These are phyloP conservation scores for Tetrapedia diversipes DNA, from an alignment of 2,888 invertebrate genomes.

Conservation along the genomic window DNA sequence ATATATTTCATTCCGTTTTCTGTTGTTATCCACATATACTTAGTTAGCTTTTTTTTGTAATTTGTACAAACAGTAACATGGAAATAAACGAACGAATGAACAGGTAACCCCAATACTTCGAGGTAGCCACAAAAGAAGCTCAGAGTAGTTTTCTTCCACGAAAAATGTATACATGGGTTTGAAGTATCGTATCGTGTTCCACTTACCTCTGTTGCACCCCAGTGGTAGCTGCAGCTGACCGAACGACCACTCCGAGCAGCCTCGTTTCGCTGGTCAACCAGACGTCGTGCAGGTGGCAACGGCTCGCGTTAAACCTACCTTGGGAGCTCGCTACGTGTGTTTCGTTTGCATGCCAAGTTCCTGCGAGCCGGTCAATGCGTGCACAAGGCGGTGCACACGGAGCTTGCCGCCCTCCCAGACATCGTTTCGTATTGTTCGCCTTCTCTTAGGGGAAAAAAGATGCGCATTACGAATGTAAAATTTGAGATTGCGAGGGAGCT, in stretches of 20 bases:
- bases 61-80: no score
- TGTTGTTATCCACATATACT: no score
- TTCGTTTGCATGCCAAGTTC: conserved; percentile 25
- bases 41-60: no score
- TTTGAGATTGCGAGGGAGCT: conserved; percentile 22
- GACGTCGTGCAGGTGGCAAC: conserved; percentile 6
- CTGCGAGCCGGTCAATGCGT: conserved; percentile 17
- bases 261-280: conserved; percentile 8
- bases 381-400: background rate
- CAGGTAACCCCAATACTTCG: no score
- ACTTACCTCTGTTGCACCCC: conserved; percentile 9
- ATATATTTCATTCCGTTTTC: no score
- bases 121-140: no score
- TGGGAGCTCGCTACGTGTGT: conserved; percentile 21
- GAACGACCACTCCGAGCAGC: background rate
- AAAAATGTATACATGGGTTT: accelerated
- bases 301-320: conserved; percentile 41
- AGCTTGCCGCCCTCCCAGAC: background rate
- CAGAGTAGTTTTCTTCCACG: no score
- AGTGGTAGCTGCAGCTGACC: background rate
- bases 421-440: conserved; percentile 19
- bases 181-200: background rate
- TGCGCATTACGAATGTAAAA: conserved; percentile 34
- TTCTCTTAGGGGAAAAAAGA: conserved; percentile 19
- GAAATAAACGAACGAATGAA: no score